Conservation (phyloP, 2,888 invertebrate species). For the Auanema freiburgensis region DNA sequence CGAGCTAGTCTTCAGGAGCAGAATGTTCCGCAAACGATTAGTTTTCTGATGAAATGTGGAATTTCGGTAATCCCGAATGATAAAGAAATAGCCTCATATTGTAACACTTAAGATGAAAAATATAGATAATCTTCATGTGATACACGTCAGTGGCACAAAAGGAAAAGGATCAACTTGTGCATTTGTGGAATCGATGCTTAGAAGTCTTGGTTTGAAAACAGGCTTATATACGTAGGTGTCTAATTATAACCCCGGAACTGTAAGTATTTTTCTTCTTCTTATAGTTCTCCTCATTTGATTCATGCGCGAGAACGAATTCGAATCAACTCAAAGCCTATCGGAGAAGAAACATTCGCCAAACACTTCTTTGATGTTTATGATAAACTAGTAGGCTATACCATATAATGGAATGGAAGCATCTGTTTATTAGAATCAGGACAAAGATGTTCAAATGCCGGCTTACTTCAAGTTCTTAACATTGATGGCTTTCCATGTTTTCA, state of each 20-base stretch:
- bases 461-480: constrained; percentile 94
- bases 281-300: constrained; percentile 89
- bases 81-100: background rate
- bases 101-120: constrained; percentile 36
- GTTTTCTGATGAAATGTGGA: constrained; percentile 29
- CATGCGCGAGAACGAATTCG: constrained; percentile 87
- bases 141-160: constrained; percentile 95
- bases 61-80: constrained; percentile 22
- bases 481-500: constrained; percentile 84
- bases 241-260: background rate
- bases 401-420: constrained; percentile 10
- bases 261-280: constrained; percentile 12
- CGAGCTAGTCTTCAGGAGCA: constrained; percentile 31
- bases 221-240: constrained; percentile 77
- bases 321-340: constrained; percentile 80
- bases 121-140: constrained; percentile 72
- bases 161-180: constrained; percentile 95
- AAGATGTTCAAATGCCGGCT: constrained; percentile 65
- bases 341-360: constrained; percentile 75
- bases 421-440: constrained; percentile 43
- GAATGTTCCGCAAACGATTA: constrained; percentile 37
- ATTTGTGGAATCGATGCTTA: constrained; percentile 84
- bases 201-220: constrained; percentile 81
- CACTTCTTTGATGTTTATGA: constrained; percentile 80
- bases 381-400: constrained; percentile 32